Conservation (phyloP, 2,888 invertebrate genomes). For the Drosophila borborema region DNA sequence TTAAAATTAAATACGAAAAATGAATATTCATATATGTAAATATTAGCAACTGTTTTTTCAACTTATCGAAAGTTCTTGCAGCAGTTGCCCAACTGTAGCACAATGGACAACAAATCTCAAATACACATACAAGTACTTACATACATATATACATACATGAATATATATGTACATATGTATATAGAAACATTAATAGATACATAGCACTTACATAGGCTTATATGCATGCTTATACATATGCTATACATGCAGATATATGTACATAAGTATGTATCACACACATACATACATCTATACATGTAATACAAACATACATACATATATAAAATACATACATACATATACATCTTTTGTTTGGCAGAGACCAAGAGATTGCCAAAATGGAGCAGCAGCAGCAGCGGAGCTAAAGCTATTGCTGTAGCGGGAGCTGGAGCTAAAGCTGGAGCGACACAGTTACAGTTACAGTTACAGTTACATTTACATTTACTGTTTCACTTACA, state of each 20-base stretch:
- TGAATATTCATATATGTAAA: neutral
- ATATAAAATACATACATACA: neutral
- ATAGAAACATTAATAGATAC: neutral
- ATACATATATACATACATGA: neutral
- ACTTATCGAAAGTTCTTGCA: slow-evolving; percentile 3
- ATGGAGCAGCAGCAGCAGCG: slow-evolving; percentile 47
- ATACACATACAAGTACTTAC: neutral
- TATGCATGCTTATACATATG: neutral
- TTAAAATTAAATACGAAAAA: neutral
- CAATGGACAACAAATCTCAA: slow-evolving; percentile 12
- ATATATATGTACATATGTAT: neutral
- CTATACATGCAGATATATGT: neutral
- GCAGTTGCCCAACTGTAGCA: slow-evolving; percentile 14
- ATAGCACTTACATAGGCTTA: neutral
- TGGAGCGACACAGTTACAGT: slow-evolving; percentile 27
- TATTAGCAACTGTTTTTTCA: neutral
- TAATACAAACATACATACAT: neutral
- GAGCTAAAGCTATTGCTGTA: neutral
- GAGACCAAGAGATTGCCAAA: slow-evolving; percentile 31
- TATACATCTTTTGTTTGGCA: slow-evolving; percentile 8
- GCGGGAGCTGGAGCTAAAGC: slow-evolving; percentile 7
- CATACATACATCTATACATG: accelerated
- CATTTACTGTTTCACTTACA: slow-evolving; percentile 26
- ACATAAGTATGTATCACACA: neutral
- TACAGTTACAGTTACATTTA: slow-evolving; percentile 23